These are phyloP conservation scores for Eulemur rubriventer DNA, from an alignment of 2,797 vertebrate species.

Conservation along the genomic window DNA sequence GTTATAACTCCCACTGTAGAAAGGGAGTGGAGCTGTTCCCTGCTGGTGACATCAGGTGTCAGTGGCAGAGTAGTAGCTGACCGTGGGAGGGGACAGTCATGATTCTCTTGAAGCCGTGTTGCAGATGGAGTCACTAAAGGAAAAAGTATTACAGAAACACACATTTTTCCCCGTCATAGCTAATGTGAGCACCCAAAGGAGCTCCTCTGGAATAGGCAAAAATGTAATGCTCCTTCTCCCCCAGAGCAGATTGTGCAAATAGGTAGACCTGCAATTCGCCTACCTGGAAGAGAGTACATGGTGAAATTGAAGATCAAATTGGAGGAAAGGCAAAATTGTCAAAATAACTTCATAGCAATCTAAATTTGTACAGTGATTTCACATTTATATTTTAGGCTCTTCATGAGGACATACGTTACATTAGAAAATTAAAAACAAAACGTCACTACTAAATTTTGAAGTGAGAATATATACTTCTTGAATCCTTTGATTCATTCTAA, in stretches of 20 bases:
- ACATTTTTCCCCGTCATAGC: not conserved
- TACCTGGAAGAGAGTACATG: not conserved
- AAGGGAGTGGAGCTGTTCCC: accelerated
- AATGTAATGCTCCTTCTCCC: not conserved
- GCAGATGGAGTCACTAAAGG: not conserved
- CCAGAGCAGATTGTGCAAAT: not conserved
- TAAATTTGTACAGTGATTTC: not conserved
- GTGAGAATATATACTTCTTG: not conserved
- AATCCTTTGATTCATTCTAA: not conserved
- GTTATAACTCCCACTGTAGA: not conserved
- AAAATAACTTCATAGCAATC: not conserved
- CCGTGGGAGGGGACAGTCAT: not conserved
- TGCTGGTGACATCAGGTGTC: not conserved
- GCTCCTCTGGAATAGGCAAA: not conserved
- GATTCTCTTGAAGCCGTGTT: not conserved
- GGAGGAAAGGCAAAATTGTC: not conserved
- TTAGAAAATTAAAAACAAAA: not conserved
- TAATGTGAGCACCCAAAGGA: not conserved
- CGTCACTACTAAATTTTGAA: not conserved
- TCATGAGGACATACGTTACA: not conserved
- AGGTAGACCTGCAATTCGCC: not conserved
- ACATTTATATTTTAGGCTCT: not conserved
- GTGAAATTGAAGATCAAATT: not conserved
- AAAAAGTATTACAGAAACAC: not conserved
- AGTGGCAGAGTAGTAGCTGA: not conserved